phyloP scores from a whole-genome alignment of 2,888 invertebrate genomes.

The Rotaria macrura region DNA sequence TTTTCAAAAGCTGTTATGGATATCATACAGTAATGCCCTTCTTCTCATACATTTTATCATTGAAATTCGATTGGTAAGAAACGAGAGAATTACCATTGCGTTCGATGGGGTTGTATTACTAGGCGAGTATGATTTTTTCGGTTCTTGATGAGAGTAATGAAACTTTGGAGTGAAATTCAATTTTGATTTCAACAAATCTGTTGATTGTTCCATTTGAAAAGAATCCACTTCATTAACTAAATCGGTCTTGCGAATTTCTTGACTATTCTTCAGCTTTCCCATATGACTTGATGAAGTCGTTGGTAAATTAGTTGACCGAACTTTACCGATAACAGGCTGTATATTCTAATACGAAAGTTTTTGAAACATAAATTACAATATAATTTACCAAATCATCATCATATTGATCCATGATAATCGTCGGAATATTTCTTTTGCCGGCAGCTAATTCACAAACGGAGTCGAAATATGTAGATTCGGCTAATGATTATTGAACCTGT shows the following conservation, averaged over 20 bases:
- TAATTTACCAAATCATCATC: neutral
- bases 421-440: neutral
- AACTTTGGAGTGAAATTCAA: neutral
- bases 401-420: neutral
- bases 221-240: too few species aligned
- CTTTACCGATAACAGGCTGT: neutral
- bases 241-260: neutral
- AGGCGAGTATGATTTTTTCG: neutral
- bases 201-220: neutral
- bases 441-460: neutral
- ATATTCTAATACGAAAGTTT: neutral
- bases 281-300: neutral
- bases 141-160: neutral
- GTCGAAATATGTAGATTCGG: too few species aligned
- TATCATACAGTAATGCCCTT: too few species aligned
- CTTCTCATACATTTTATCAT: too few species aligned
- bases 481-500: neutral
- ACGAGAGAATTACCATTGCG: neutral
- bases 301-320: neutral
- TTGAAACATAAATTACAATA: too few species aligned
- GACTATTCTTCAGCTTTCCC: neutral
- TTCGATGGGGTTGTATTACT: neutral
- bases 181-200: neutral
- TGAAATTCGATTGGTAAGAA: too few species aligned
- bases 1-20: too few species aligned